phyloP scores from a whole-genome alignment of 2,888 invertebrate species.

The Lochmaea capreae region DNA sequence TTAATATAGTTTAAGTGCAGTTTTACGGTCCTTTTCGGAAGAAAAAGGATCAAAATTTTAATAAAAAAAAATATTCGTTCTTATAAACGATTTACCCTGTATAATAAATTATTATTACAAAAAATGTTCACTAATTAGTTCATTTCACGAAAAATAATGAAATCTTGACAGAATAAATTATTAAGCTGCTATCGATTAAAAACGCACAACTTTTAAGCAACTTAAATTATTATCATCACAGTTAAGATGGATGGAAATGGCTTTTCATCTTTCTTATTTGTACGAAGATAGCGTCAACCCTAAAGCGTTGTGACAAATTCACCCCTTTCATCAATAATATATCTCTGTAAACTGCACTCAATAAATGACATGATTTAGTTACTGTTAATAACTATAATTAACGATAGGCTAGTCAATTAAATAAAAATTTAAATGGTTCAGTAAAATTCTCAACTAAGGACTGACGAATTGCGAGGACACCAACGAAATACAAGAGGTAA shows the following conservation, averaged over 20 bases:
- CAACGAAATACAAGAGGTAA: too few relatives aligned
- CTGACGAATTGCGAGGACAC: too few relatives aligned
- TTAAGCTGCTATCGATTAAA: too few relatives aligned
- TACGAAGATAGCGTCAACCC: not conserved
- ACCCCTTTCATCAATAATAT: conserved; percentile 4
- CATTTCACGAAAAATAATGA: too few relatives aligned
- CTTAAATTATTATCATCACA: not conserved
- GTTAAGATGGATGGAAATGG: not conserved
- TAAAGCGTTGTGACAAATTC: not conserved
- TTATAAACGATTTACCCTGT: too few relatives aligned
- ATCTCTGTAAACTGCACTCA: conserved; percentile 5
- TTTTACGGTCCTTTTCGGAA: too few relatives aligned
- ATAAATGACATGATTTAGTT: not conserved
- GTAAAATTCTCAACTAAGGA: not conserved
- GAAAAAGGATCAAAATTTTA: too few relatives aligned
- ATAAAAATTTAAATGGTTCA: not conserved
- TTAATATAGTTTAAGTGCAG: too few relatives aligned
- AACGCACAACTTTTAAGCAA: not conserved
- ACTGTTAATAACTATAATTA: not conserved
- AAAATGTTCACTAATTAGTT: too few relatives aligned
- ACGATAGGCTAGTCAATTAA: not conserved
- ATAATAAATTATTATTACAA: too few relatives aligned
- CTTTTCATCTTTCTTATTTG: conserved; percentile 1
- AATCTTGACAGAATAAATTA: too few relatives aligned
- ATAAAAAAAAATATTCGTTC: too few relatives aligned